Percentiles rank a stretch among this genome's conserved stretches.
Conservation (phyloP, 2,113 vertebrate genomes). For the Takifugu flavidus region DNA sequence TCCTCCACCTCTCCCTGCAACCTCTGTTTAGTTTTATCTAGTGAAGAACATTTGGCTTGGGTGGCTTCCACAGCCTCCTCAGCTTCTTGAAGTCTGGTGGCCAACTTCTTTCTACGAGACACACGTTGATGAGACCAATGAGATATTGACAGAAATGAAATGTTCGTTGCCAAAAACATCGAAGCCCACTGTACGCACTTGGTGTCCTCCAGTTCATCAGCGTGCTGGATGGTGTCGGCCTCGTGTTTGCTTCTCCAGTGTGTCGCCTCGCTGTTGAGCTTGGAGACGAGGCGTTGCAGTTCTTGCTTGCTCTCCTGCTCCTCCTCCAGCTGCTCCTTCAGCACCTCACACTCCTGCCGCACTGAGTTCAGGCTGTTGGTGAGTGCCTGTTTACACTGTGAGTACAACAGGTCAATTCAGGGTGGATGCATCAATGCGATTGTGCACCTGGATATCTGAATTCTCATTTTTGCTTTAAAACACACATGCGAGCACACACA, state of each 20-base stretch:
- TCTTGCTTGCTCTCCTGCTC: slow-evolving; percentile 82
- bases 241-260: slow-evolving; percentile 77
- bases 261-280: slow-evolving; percentile 78
- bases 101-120: slow-evolving; percentile 74
- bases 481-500: no score
- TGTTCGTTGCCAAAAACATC: rapidly evolving
- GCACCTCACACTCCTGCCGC: slow-evolving; percentile 69
- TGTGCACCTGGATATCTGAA: no score
- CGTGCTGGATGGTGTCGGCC: slow-evolving; percentile 72
- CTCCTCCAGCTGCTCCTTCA: slow-evolving; percentile 82
- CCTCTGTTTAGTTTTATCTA: slow-evolving; percentile 80
- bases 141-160: not conserved
- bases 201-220: slow-evolving; percentile 78
- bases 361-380: slow-evolving; percentile 47
- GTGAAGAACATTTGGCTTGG: slow-evolving; percentile 76
- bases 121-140: not conserved
- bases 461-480: no score
- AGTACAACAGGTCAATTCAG: not conserved
- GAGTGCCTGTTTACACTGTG: slow-evolving; percentile 64
- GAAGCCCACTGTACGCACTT: slow-evolving; percentile 55
- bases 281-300: slow-evolving; percentile 79
- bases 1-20: slow-evolving; percentile 79
- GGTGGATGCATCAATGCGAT: no score
- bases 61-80: slow-evolving; percentile 78
- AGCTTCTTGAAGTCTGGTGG: slow-evolving; percentile 72